Evolutionary conservation across 2,888 invertebrate species (phyloP), one percentile per base, ranked within the genome.

Genomic region (Panzeria rudis): DNA sequence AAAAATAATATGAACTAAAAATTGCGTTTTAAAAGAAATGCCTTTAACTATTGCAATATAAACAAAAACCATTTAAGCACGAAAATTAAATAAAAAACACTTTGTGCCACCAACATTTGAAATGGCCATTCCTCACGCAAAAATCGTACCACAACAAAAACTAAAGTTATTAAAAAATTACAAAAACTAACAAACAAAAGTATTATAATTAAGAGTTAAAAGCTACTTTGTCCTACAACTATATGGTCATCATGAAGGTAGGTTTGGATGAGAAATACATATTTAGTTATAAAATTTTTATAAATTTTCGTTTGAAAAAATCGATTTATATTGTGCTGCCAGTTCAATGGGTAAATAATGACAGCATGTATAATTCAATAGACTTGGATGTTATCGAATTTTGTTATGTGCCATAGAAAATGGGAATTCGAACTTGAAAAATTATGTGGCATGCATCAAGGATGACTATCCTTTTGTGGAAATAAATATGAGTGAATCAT

Each of bases 121-220:
- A 81, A 84, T 84, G 77, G 72, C 68, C 47, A 35, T 68, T 73
- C 15, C 72, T 54, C 81, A 84, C 84, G 81, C 84, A 84, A 77
- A 77, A 50, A 35, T 77, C 20, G 32, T 29, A 62, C 20, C 25
- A 35, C 20, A 52, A 52, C 29, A 52, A 29, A 50, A 62, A 62
- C 20, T 50, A 62, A 78, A 29, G 4, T 62, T 29, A 38, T 59
- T 32, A 68, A 77, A 77, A 66, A 20, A 35, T 47, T 25, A 3
- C 6, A 38, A 61, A 50, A 29, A 59, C 23, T n/a, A 52, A 20
- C 25, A 75, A 52, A 50, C 7, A 73, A 35, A 47, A 61, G 3
- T 23, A 50, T 38, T 54, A 35, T 47, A 35, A 68, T 35, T 44
- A 68, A 59, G 25, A 50, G 25, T 78, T 69, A 69, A 78, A 61